These are phyloP conservation scores for Cyclophora punctaria DNA, from an alignment of 2,888 invertebrate genomes.

Conservation along the genomic window DNA sequence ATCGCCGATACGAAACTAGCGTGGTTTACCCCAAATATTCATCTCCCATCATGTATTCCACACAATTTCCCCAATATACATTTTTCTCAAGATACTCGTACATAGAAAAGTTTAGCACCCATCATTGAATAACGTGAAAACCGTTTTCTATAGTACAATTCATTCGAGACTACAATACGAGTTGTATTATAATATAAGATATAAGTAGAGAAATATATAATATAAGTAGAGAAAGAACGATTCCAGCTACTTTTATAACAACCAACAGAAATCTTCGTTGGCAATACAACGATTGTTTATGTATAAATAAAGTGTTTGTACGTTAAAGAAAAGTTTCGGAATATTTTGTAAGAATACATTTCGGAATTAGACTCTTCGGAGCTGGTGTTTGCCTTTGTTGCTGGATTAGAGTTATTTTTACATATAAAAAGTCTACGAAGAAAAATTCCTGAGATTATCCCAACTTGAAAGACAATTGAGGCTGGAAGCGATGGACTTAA, in stretches of 20 bases:
- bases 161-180: no score
- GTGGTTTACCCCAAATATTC: no score
- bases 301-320: no score
- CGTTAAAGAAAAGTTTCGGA: no score
- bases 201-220: conserved; percentile 15
- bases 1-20: no score
- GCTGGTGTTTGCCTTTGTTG: no score
- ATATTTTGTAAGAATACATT: no score
- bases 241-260: conserved; percentile 15
- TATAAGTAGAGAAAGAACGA: conserved; percentile 14
- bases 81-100: conserved; percentile 5
- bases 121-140: conserved; percentile 16
- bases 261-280: conserved; percentile 10
- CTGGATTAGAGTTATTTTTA: no score
- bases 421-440: no score
- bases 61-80: conserved; percentile 5
- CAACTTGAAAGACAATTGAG: no score
- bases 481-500: no score
- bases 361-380: no score
- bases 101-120: conserved; percentile 11
- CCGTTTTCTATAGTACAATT: conserved; percentile 9
- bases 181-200: conserved; percentile 4
- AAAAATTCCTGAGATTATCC: background rate
- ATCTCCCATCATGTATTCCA: conserved; percentile 1
- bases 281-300: conserved; percentile 2